Percentiles rank a stretch among this genome's conserved stretches.
Conservation (phyloP, 2,113 vertebrate species). For the Miniopterus natalensis region DNA sequence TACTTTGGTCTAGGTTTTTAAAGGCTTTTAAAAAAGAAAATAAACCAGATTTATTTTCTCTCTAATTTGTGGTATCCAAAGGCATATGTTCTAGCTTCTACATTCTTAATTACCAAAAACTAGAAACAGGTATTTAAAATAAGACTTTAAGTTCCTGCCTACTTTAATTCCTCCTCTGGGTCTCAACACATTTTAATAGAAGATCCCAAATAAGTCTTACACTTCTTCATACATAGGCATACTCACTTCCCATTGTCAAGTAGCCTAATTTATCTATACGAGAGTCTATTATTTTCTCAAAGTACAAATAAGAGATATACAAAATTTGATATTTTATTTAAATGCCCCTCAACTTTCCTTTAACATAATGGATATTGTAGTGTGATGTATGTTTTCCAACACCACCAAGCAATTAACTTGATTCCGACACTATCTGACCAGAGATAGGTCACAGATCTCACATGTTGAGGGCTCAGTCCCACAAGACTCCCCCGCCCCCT, state of each 20-base stretch:
- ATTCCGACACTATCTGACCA: not conserved
- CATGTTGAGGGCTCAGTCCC: not conserved
- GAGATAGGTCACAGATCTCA: not conserved
- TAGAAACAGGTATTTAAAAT: slow-evolving; percentile 12
- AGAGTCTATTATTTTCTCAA: not conserved
- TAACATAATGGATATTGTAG: not conserved
- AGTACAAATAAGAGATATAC: not conserved
- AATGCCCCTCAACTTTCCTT: not conserved
- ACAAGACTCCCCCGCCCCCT: not conserved
- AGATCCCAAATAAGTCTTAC: not conserved
- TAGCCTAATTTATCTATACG: not conserved
- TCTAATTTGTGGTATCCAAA: slow-evolving; percentile 26
- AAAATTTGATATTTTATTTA: not conserved
- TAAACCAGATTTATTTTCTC: slow-evolving; percentile 34
- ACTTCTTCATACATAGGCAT: not conserved
- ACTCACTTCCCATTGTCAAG: not conserved
- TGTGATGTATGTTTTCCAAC: not conserved
- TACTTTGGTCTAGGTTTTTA: not conserved
- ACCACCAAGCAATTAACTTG: not conserved
- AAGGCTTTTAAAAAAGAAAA: slow-evolving; percentile 56
- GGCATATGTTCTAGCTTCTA: slow-evolving; percentile 36
- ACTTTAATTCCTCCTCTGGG: slow-evolving; percentile 38
- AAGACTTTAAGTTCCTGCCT: not conserved
- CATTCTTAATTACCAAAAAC: not conserved
- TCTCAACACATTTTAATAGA: slow-evolving; percentile 16